phyloP scores from a whole-genome alignment of 1,140 invertebrate genomes.

The Lerema accius region DNA sequence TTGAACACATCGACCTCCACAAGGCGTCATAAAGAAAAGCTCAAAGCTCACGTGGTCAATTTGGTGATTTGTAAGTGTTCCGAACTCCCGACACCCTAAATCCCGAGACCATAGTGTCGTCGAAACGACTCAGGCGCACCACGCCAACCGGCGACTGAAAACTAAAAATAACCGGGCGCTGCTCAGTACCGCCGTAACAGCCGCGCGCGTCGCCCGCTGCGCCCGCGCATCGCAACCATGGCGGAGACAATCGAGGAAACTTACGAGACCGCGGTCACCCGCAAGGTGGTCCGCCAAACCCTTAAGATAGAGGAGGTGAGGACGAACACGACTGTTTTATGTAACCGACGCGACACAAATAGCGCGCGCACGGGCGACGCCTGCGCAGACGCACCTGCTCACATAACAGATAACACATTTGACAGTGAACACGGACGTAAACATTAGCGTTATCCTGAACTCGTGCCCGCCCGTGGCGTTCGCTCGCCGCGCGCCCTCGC shows the following conservation, averaged over 20 bases:
- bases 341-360: constrained; percentile 75
- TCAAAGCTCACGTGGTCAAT: constrained; percentile 6
- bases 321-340: constrained; percentile 69
- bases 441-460: constrained; percentile 60
- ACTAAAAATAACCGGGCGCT: constrained; percentile 75
- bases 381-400: constrained; percentile 65
- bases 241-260: constrained; percentile 83
- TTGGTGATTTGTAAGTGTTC: constrained; percentile 34
- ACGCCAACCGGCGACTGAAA: constrained; percentile 70
- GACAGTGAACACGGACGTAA: constrained; percentile 76
- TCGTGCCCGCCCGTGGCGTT: constrained; percentile 16
- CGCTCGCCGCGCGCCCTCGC: constrained; percentile 12
- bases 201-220: constrained; percentile 75
- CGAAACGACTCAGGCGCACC: constrained; percentile 52
- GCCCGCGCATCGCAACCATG: constrained; percentile 74
- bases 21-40: not conserved
- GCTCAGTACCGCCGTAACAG: constrained; percentile 74
- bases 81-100: constrained; percentile 56
- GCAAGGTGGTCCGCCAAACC: constrained; percentile 85
- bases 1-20: not conserved
- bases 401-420: constrained; percentile 75
- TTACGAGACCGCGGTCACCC: constrained; percentile 84
- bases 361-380: constrained; percentile 57
- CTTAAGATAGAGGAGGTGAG: constrained; percentile 86
- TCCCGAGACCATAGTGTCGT: constrained; percentile 51